These are phyloP conservation scores for Philereme transversata DNA, from an alignment of 2,888 invertebrate genomes.

Conservation along the genomic window DNA sequence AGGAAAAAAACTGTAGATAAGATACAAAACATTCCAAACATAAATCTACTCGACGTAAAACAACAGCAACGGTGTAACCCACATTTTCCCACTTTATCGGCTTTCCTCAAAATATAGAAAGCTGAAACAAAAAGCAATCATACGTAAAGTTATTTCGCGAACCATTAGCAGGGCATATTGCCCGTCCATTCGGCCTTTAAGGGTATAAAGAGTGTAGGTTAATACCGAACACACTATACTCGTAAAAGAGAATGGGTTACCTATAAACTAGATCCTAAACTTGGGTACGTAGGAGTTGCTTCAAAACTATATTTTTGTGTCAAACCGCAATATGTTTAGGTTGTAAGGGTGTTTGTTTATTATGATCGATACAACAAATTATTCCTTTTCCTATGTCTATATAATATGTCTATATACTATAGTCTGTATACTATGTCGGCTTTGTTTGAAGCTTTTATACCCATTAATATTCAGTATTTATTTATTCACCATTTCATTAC, in stretches of 20 bases:
- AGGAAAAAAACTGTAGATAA: background rate
- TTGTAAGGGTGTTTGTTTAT: slow-evolving; percentile 12
- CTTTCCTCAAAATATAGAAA: slow-evolving; percentile 22
- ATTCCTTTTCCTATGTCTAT: background rate
- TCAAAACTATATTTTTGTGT: slow-evolving; percentile 33
- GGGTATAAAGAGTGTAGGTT: slow-evolving; percentile 31
- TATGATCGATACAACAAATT: background rate
- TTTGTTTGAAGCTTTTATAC: no score
- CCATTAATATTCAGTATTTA: no score
- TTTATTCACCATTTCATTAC: no score
- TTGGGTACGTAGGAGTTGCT: slow-evolving; percentile 26
- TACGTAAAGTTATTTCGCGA: slow-evolving; percentile 53
- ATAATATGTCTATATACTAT: no score
- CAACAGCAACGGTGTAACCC: background rate
- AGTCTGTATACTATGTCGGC: no score
- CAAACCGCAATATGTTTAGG: slow-evolving; percentile 17
- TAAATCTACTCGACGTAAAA: background rate
- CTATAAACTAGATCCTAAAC: slow-evolving; percentile 33
- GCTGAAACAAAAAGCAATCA: slow-evolving; percentile 41
- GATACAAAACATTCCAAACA: background rate
- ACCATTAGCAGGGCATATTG: slow-evolving; percentile 48
- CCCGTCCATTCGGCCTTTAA: slow-evolving; percentile 41
- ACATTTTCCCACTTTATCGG: slow-evolving; percentile 8
- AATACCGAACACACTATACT: slow-evolving; percentile 36
- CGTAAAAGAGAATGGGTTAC: slow-evolving; percentile 34